A percentile compares a stretch with the other conserved stretches of the same genome.
Conservation (phyloP, 2,888 invertebrate genomes). For the Gasteruption jaculator region DNA sequence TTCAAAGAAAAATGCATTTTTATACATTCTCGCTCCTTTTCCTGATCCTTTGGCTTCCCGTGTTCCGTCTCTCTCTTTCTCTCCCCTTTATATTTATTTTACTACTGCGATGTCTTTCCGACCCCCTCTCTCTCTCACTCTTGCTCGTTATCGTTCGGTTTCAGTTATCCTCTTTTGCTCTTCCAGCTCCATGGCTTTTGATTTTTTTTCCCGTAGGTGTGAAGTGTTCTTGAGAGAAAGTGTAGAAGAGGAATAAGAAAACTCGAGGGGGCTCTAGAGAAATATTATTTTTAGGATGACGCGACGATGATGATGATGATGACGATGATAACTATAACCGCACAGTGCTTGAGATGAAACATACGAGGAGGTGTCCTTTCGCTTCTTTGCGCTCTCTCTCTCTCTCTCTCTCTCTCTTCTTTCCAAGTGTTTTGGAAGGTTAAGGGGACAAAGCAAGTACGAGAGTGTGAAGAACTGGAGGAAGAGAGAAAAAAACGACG, state of each 20-base stretch:
- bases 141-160: neutral
- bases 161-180: too few species aligned
- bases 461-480: neutral
- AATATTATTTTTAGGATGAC: too few species aligned
- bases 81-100: neutral
- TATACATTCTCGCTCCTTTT: conserved; percentile 18
- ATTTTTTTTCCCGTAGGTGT: conserved; percentile 4
- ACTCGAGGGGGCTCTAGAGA: neutral
- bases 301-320: too few species aligned
- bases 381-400: neutral
- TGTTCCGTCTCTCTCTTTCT: neutral
- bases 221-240: neutral
- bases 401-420: neutral
- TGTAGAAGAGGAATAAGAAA: neutral
- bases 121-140: neutral
- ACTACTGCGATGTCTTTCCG: neutral
- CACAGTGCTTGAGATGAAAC: too few species aligned
- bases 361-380: too few species aligned
- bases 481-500: neutral
- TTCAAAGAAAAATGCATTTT: neutral
- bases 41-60: conserved; percentile 2
- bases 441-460: neutral
- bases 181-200: too few species aligned
- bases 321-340: too few species aligned
- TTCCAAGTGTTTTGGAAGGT: neutral